Evolutionary conservation across 2,888 invertebrate species (phyloP).

Genomic region (Leptopterna dolabrata): DNA sequence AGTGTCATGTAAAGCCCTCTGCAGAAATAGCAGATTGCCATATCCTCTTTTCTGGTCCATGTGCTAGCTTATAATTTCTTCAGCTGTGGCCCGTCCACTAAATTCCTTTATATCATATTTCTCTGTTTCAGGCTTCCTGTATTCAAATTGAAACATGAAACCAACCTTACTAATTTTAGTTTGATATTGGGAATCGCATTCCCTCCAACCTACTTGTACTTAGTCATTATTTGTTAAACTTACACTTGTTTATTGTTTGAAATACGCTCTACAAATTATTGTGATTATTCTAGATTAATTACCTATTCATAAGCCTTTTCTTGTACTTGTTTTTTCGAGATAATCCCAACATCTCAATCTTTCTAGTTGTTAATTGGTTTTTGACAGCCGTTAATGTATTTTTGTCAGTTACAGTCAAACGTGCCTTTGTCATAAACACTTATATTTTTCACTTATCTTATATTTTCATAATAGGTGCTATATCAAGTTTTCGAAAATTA

Average conservation of each 20-base stretch:
- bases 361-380: neutral
- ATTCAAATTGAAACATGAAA: slow-evolving; percentile 31
- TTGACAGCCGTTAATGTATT: neutral
- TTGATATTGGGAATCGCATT: neutral
- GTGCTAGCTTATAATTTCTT: no score
- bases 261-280: neutral
- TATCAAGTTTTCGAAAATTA: neutral
- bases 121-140: slow-evolving; percentile 31
- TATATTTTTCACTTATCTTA: neutral
- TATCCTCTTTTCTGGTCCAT: no score
- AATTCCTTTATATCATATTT: neutral
- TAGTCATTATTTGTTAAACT: neutral
- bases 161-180: neutral
- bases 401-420: neutral
- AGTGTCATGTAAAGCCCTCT: no score
- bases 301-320: neutral
- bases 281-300: neutral
- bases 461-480: neutral
- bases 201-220: neutral
- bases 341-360: neutral
- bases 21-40: no score
- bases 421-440: neutral
- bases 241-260: neutral
- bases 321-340: neutral
- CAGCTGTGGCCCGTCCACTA: no score